phyloP scores from a whole-genome alignment of 2,113 vertebrate genomes.

The Ramphastos sulfuratus region DNA sequence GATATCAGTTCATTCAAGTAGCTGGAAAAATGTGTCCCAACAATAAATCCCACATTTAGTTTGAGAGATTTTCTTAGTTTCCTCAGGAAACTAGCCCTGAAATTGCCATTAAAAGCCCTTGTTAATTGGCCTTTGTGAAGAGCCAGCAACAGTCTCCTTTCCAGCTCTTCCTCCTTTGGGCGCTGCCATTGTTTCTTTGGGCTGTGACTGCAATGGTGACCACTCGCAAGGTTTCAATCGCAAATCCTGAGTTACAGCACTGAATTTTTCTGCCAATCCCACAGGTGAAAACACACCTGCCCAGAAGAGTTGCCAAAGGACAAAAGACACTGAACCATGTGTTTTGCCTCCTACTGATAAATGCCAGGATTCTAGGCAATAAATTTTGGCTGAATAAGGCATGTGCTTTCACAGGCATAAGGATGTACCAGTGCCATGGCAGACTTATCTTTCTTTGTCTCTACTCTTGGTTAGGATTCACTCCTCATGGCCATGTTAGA shows the following conservation, averaged over 20 bases:
- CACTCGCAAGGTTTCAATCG: not conserved
- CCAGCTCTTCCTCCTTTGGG: not conserved
- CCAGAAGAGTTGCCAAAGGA: not conserved
- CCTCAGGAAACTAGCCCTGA: not conserved
- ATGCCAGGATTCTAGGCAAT: not conserved
- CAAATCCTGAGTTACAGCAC: not conserved
- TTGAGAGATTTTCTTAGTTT: not conserved
- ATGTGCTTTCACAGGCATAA: not conserved
- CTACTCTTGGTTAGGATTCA: not conserved
- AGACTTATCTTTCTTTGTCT: not conserved
- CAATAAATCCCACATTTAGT: not conserved
- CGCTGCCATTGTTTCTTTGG: not conserved
- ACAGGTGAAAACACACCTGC: not conserved
- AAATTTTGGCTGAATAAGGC: not conserved
- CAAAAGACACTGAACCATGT: accelerated
- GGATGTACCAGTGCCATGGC: not conserved
- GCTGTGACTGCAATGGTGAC: not conserved
- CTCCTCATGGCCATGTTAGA: not conserved
- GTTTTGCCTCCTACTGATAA: not conserved
- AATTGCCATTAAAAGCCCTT: not conserved
- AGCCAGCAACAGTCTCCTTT: not conserved
- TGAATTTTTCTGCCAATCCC: not conserved
- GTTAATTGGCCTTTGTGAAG: not conserved
- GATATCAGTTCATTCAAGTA: not conserved
- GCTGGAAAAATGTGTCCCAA: not conserved